These are phyloP conservation scores for Neocrepidodera transversa DNA, from an alignment of 2,888 invertebrate species.

Conservation along the genomic window DNA sequence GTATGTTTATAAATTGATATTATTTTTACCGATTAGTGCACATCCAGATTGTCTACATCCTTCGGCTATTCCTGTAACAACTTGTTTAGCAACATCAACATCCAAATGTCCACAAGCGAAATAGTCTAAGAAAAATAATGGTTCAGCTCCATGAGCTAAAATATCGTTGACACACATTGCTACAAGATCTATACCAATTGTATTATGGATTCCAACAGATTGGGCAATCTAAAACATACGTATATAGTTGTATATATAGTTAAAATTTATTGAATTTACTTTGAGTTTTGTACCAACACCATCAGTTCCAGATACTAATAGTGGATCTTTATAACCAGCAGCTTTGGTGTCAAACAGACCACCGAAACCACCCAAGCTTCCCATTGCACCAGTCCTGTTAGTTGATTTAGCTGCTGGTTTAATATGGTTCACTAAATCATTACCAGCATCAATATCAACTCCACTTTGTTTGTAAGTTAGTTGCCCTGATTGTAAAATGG, in stretches of 20 bases:
- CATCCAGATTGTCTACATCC: conserved; percentile 89
- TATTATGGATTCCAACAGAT: conserved; percentile 76
- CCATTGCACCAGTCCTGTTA: conserved; percentile 78
- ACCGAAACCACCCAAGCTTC: conserved; percentile 90
- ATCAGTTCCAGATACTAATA: conserved; percentile 93
- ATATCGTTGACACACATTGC: conserved; percentile 99
- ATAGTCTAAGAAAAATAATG: conserved; percentile 96
- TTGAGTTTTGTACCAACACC: conserved; percentile 97
- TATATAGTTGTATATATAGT: conserved; percentile 1
- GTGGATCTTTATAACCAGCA: conserved; percentile 76
- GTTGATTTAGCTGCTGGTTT: conserved; percentile 84
- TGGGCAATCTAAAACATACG: conserved; percentile 77
- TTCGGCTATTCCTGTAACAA: conserved; percentile 86
- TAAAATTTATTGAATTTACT: too few species aligned
- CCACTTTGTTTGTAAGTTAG: conserved; percentile 90
- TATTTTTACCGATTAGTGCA: conserved; percentile 78
- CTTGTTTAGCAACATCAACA: conserved; percentile 75
- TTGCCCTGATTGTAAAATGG: conserved; percentile 66
- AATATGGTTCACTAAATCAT: conserved; percentile 81
- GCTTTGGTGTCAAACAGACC: conserved; percentile 88
- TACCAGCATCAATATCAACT: conserved; percentile 93
- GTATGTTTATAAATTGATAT: too few species aligned
- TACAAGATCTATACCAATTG: conserved; percentile 93
- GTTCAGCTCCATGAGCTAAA: conserved; percentile 93
- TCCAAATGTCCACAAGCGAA: conserved; percentile 90